These are phyloP conservation scores for Drosophila arawakana DNA, from an alignment of 1,140 invertebrate species.

Conservation along the genomic window DNA sequence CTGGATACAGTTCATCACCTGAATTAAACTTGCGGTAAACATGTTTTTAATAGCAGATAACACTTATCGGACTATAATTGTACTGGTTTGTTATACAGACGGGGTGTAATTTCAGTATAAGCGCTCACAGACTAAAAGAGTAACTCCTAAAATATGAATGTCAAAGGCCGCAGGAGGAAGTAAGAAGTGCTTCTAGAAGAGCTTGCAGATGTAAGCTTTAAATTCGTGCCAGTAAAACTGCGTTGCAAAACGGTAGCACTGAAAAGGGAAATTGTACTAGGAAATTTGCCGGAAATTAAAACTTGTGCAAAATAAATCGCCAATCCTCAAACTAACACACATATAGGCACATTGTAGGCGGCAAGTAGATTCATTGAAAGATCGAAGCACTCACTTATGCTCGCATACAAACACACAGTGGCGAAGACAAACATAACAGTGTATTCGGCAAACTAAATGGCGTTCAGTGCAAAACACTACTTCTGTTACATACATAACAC, in stretches of 20 bases:
- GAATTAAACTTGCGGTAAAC: no score
- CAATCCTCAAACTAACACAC: constrained; percentile 62
- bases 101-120: not conserved
- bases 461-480: constrained; percentile 19
- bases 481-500: constrained; percentile 17
- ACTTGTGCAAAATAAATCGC: constrained; percentile 84
- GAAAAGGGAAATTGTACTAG: constrained; percentile 82
- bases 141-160: not conserved
- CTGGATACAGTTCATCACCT: no score
- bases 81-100: not conserved
- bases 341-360: constrained; percentile 9
- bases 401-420: constrained; percentile 2
- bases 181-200: not conserved
- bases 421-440: not conserved
- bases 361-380: constrained; percentile 37
- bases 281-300: constrained; percentile 85
- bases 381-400: constrained; percentile 52
- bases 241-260: constrained; percentile 57
- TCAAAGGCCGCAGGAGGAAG: not conserved
- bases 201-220: not conserved
- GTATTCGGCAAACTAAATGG: constrained; percentile 19
- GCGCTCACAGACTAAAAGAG: not conserved
- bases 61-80: no score
- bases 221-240: constrained; percentile 2
- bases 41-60: no score